Percentiles rank a stretch among this genome's conserved stretches.
These are phyloP conservation scores for Solenopsis fugax DNA, from an alignment of 1,140 invertebrate genomes.

Conservation along the genomic window DNA sequence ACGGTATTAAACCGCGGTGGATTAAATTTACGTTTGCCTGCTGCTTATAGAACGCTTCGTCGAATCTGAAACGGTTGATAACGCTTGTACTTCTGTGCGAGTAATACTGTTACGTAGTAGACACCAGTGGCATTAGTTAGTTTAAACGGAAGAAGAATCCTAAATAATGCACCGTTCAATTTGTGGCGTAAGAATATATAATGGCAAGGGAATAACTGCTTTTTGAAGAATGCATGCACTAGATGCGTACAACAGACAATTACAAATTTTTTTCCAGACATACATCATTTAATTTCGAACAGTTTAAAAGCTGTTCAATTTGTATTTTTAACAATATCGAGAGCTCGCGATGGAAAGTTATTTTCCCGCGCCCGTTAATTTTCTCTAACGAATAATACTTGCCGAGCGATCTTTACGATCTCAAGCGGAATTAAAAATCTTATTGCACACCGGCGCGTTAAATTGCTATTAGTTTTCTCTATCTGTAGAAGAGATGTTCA, in stretches of 20 bases:
- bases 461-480: slow-evolving; percentile 33
- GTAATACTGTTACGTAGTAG: neutral
- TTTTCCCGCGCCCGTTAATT: neutral
- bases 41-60: slow-evolving; percentile 9
- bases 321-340: neutral
- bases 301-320: neutral
- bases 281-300: neutral
- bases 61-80: slow-evolving; percentile 30
- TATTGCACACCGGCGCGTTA: neutral
- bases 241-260: neutral
- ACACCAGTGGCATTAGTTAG: neutral
- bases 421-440: slow-evolving; percentile 13
- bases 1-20: slow-evolving; percentile 19
- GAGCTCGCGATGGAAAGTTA: neutral
- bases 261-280: neutral
- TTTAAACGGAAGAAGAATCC: neutral
- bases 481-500: neutral
- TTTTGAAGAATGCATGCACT: neutral
- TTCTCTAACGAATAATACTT: neutral
- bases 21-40: slow-evolving; percentile 42
- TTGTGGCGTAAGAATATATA: neutral
- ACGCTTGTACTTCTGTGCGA: neutral
- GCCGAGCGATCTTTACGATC: neutral
- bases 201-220: slow-evolving; percentile 25
- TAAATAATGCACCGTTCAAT: neutral